Evolutionary conservation across 2,888 invertebrate genomes (phyloP).

Genomic region (Aspidiotus destructor): DNA sequence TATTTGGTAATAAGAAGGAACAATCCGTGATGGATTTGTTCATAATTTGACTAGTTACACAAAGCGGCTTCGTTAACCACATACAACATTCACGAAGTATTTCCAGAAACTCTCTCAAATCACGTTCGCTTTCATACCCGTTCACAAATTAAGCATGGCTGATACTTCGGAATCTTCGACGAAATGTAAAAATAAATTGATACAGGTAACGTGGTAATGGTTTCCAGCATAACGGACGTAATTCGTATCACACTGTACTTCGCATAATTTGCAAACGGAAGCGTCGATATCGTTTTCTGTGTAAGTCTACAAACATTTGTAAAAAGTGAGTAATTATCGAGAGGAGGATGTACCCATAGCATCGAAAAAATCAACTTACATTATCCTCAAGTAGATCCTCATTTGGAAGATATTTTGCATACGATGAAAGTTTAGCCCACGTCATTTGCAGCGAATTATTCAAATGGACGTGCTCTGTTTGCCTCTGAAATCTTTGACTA

Average conservation of each 20-base stretch:
- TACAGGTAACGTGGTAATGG: slow-evolving; percentile 34
- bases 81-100: too few species aligned
- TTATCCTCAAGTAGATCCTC: slow-evolving; percentile 19
- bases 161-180: slow-evolving; percentile 33
- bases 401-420: slow-evolving; percentile 19
- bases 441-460: slow-evolving; percentile 15
- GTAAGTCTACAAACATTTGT: slow-evolving; percentile 11
- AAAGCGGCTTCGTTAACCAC: too few species aligned
- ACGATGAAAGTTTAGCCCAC: slow-evolving; percentile 23
- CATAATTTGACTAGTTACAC: too few species aligned
- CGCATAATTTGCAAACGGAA: slow-evolving; percentile 33
- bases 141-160: slow-evolving; percentile 20
- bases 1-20: too few species aligned
- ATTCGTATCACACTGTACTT: slow-evolving; percentile 33
- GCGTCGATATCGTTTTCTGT: slow-evolving; percentile 22
- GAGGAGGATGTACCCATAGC: not conserved
- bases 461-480: slow-evolving; percentile 15
- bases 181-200: slow-evolving; percentile 35
- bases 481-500: slow-evolving; percentile 30
- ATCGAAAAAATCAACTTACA: slow-evolving; percentile 6
- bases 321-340: not conserved
- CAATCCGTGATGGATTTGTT: too few species aligned
- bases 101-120: not conserved
- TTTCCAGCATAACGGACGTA: slow-evolving; percentile 29
- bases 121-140: not conserved